Evolutionary conservation across 2,797 vertebrate genomes (phyloP).

Genomic region (Helostoma temminkii): DNA sequence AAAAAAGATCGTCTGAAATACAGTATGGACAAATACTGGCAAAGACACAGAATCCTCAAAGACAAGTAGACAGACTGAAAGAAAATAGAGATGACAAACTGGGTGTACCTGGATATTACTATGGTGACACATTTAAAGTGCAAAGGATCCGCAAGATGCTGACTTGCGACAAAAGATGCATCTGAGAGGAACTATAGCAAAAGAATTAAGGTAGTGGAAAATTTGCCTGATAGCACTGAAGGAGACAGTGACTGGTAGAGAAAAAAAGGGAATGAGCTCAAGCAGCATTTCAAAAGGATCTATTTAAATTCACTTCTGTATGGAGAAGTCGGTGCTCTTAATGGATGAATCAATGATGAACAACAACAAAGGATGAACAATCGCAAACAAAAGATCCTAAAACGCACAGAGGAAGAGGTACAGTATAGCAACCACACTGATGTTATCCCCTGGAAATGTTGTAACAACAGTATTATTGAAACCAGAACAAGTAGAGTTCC

Average conservation of each 20-base stretch:
- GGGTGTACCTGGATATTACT: neutral
- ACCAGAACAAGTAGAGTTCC: neutral
- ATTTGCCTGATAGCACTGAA: neutral
- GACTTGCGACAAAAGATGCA: neutral
- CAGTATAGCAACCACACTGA: neutral
- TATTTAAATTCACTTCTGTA: neutral
- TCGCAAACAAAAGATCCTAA: neutral
- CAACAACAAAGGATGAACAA: too few species aligned
- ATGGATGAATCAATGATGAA: neutral
- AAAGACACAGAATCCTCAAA: neutral
- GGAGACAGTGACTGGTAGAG: neutral
- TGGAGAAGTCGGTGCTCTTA: neutral
- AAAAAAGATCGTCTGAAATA: conserved; percentile 6
- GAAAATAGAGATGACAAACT: neutral
- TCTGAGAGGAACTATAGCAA: neutral
- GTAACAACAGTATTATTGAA: neutral
- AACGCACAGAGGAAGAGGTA: neutral
- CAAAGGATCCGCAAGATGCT: neutral
- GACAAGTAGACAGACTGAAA: neutral
- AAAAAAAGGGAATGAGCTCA: neutral
- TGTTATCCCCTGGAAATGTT: too few species aligned
- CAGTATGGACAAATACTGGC: conserved; percentile 8
- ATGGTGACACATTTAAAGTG: neutral
- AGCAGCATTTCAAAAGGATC: conserved; percentile 5
- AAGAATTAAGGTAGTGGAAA: neutral